These are phyloP conservation scores for Trematomus loennbergii DNA, from an alignment of 2,113 vertebrate species.

Conservation along the genomic window DNA sequence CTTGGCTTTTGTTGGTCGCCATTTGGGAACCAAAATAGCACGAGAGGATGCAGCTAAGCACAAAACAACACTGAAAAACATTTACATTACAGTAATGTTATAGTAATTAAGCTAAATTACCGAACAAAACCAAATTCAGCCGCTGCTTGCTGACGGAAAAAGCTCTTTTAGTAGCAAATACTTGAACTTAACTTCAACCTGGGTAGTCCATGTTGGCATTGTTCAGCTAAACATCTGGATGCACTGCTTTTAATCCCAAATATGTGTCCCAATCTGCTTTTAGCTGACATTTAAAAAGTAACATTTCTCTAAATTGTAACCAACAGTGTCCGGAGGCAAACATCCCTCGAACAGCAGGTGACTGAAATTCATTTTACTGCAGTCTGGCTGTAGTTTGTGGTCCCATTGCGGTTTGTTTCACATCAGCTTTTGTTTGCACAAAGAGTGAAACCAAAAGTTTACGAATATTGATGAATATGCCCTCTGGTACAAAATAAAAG, in stretches of 20 bases:
- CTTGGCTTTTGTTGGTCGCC: no score
- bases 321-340: slow-evolving; percentile 12
- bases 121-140: no score
- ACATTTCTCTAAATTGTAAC: neutral
- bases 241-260: neutral
- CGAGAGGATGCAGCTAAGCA: no score
- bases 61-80: no score
- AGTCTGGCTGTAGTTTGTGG: slow-evolving; percentile 36
- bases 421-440: slow-evolving; percentile 32
- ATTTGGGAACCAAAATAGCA: no score
- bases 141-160: no score
- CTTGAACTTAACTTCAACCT: no score
- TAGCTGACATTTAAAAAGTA: neutral
- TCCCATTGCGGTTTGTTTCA: neutral
- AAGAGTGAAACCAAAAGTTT: slow-evolving; percentile 8
- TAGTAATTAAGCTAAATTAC: no score
- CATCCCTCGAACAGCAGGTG: slow-evolving; percentile 19
- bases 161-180: no score
- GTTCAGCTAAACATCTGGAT: neutral
- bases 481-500: slow-evolving; percentile 36
- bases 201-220: neutral
- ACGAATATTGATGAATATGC: slow-evolving; percentile 33
- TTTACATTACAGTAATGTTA: no score
- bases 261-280: neutral
- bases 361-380: neutral